phyloP scores from a whole-genome alignment of 2,888 invertebrate species.

The Lasioglossum leucozonium region DNA sequence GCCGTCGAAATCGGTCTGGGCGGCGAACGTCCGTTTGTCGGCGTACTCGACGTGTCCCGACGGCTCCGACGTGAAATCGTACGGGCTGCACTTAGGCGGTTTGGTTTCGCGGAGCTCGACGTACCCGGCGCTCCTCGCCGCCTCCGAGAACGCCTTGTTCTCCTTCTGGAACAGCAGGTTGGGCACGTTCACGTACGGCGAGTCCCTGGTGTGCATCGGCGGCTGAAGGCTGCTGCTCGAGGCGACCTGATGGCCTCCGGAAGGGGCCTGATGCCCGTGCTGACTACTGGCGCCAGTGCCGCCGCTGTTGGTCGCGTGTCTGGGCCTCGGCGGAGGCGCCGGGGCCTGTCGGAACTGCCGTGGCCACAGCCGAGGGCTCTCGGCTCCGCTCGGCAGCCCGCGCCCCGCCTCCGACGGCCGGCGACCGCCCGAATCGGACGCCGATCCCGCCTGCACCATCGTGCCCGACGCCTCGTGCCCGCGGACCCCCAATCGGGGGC shows the following conservation, averaged over 20 bases:
- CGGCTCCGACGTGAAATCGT: conserved; percentile 81
- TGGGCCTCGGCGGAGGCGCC: conserved; percentile 83
- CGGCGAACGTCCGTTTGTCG: conserved; percentile 74
- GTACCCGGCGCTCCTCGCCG: conserved; percentile 79
- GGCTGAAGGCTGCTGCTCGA: conserved; percentile 78
- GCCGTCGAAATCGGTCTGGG: conserved; percentile 73
- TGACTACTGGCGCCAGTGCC: conserved; percentile 59
- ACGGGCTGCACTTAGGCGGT: conserved; percentile 76
- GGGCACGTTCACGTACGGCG: conserved; percentile 81
- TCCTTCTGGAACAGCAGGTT: conserved; percentile 81
- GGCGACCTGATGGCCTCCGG: neutral
- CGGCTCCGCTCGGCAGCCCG: conserved; percentile 85
- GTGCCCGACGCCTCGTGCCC: conserved; percentile 78
- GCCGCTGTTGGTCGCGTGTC: conserved; percentile 68
- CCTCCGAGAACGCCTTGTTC: conserved; percentile 76
- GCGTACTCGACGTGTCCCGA: conserved; percentile 82
- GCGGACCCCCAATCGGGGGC: conserved; percentile 80
- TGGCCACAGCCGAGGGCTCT: conserved; percentile 90
- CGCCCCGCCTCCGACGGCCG: conserved; percentile 80
- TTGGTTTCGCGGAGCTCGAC: conserved; percentile 79
- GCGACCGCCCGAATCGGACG: conserved; percentile 68
- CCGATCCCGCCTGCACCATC: conserved; percentile 2
- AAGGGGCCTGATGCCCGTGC: conserved; percentile 68
- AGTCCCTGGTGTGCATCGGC: conserved; percentile 76
- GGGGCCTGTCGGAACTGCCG: conserved; percentile 84